Base-by-base conservation (phyloP, 2,113 vertebrate genomes). In the Macaca mulatta region DNA sequence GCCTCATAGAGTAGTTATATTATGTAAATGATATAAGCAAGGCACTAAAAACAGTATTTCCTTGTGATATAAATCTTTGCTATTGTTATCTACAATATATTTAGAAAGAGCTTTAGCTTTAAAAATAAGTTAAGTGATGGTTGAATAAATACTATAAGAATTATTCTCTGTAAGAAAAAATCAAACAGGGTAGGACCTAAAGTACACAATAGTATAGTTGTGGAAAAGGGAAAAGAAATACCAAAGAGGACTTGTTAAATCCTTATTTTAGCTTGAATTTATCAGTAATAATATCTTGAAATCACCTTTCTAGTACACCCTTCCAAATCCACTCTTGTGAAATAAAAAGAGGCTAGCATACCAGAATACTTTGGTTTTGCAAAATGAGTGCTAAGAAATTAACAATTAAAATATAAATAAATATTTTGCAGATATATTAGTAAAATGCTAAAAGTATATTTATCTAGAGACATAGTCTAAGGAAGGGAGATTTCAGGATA, bases 181-280 rank as follows among this genome's bases (percentile, higher is more conserved):
- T 27, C 18, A 43, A 72, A 0, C 6, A 69, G 17, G 2, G 48
- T 30, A 89, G 14, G 10, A 89, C 59, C 27, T 85, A 45, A 94
- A 82, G 22, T 75, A 86, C 18, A 38, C 7, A 89, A 43, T 17
- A 48, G 4, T 79, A n/a, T 82, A 86, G 14, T 92, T 97, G 40
- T 93, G 8, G 38, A 50, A 88, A 83, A 97, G 72, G 32, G 72
- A 81, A 94, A 91, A 35, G 50, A 80, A 95, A 30, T 8, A 80
- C 38, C 30, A 89, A 30, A 93, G 35, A 89, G 30, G 16, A 83
- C 13, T 64, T 79, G 8, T n/a, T 83, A 91, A 81, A 52, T 94
- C 32, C 38, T 74, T n/a, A n/a, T 85, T 91, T 94, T 86, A 88
- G 17, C 81, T 93, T 96, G 35, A 95, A 70, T 89, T 72, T 93